These are phyloP conservation scores for Shargacucullia verbasci DNA, from an alignment of 2,888 invertebrate species.

Conservation along the genomic window DNA sequence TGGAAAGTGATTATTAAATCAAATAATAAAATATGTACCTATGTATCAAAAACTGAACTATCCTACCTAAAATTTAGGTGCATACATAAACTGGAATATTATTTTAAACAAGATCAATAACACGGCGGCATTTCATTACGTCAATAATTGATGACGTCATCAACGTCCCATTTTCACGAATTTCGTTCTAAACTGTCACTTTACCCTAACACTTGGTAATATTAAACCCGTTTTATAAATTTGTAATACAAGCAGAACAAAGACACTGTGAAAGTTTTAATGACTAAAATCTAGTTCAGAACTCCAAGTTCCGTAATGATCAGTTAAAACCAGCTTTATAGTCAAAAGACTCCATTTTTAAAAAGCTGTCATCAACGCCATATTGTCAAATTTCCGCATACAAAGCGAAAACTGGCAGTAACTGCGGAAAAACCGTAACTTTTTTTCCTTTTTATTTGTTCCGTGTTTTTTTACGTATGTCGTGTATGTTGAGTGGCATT, in stretches of 20 bases:
- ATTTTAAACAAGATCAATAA: no score
- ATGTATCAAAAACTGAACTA: no score
- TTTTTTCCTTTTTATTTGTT: no score
- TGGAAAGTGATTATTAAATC: no score
- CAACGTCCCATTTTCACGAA: slow-evolving; percentile 1
- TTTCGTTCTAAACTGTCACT: background rate
- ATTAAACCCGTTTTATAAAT: slow-evolving; percentile 25
- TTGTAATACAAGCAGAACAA: slow-evolving; percentile 1
- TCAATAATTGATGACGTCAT: background rate
- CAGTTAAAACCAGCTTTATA: slow-evolving; percentile 31
- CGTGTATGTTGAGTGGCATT: no score
- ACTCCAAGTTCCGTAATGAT: slow-evolving; percentile 32
- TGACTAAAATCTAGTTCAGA: slow-evolving; percentile 44
- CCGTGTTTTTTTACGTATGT: no score
- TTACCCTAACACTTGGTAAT: slow-evolving; percentile 23
- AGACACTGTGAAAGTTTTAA: slow-evolving; percentile 46
- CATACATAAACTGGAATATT: no score
- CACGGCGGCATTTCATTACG: background rate
- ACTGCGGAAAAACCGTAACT: background rate
- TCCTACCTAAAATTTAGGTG: no score
- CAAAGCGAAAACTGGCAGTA: slow-evolving; percentile 17
- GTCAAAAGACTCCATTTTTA: slow-evolving; percentile 24
- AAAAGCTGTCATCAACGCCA: slow-evolving; percentile 25
- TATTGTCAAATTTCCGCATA: slow-evolving; percentile 31
- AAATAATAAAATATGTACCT: no score